Percentiles rank a stretch among this genome's conserved stretches.
Evolutionary conservation across 1,140 invertebrate species (phyloP).

Genomic region (Ceratitis capitata): DNA sequence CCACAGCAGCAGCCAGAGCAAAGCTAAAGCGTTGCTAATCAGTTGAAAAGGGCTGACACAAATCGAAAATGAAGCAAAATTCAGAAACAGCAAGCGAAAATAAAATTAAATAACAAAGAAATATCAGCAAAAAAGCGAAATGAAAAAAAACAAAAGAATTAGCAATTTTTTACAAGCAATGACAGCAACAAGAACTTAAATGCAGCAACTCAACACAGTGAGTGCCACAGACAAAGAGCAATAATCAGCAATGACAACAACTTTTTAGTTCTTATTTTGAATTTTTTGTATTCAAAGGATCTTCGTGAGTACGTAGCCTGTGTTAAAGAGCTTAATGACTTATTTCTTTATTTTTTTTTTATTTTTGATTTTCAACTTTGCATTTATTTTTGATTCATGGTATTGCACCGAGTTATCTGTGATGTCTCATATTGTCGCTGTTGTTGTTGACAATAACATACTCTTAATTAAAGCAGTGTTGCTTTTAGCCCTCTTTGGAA

Average conservation of each 20-base stretch:
- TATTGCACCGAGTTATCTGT: neutral
- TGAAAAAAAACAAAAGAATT: neutral
- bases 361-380: neutral
- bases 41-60: slow-evolving; percentile 14
- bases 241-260: neutral
- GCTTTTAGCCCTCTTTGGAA: neutral
- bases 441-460: neutral
- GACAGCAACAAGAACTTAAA: neutral
- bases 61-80: neutral
- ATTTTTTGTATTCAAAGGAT: neutral
- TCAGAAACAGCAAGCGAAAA: neutral
- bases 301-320: neutral
- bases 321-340: neutral
- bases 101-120: neutral
- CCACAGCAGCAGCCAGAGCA: neutral
- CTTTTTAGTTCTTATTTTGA: too few relatives aligned
- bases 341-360: neutral
- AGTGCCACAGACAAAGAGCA: neutral
- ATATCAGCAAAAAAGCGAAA: neutral
- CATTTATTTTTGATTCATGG: neutral
- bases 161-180: neutral
- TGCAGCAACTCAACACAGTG: neutral
- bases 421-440: neutral
- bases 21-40: neutral
- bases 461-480: neutral